Evolutionary conservation across 1,140 invertebrate genomes (phyloP), one percentile per base, ranked within the genome.

Genomic region (Triops cancriformis): DNA sequence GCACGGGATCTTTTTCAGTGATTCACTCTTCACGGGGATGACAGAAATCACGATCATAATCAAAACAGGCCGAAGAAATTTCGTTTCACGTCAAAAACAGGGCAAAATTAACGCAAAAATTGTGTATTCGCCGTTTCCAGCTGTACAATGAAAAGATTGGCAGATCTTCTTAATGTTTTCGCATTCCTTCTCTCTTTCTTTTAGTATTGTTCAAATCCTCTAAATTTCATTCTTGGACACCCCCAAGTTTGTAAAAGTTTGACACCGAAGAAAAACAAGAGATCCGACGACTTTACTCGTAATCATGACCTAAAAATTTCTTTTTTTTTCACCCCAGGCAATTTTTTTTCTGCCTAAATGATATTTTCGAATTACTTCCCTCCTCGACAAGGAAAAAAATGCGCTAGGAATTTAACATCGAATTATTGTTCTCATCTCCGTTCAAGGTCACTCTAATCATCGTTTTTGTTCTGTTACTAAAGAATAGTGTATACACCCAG

Each of bases 71-170:
- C 2, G 31, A 37, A 2, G 31, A 37, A 37, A 37, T 7, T 37
- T 37, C 31, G 31, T 7, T 64, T 64, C 51, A 64, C 4, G 10
- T 64, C 6, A 6, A 64, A 6, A 23, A 64, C 51, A 64, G 51
- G 51, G 51, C 51, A 64, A 64, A n/a, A n/a, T n/a, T 64, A 64
- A 64, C 51, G 51, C 51, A 64, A 64, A 37, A 64, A 64, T 64
- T 64, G 14, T 64, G 51, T 64, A 64, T 64, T 64, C 23, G 51
- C 51, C 51, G 51, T 64, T 64, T 64, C 51, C 51, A 64, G 51
- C 51, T 64, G 51, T 64, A 64, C 51, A 64, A 64, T 64, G 51
- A 64, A 64, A 64, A 64, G 51, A 23, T 64, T 64, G 51, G 51
- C 51, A 64, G 51, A 64, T 64, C n/a, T 64, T 64, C 5, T 64